These are phyloP conservation scores for Corythornis madagascariensis DNA, from an alignment of 2,113 vertebrate species.

Conservation along the genomic window DNA sequence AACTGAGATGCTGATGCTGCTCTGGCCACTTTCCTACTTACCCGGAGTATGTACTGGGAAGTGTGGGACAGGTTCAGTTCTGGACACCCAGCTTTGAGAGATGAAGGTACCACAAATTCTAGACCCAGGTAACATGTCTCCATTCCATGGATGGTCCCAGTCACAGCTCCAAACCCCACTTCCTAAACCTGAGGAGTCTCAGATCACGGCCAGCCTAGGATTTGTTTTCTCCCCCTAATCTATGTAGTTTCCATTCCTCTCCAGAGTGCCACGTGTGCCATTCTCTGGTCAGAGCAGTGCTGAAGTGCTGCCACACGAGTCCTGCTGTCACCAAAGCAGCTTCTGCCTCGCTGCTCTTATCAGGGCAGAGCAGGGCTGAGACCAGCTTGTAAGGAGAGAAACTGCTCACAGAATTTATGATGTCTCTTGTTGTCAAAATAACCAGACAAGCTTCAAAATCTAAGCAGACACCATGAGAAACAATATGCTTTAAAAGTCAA, in stretches of 20 bases:
- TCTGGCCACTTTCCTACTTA: background rate
- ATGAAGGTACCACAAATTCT: too few species aligned
- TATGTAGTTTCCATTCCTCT: background rate
- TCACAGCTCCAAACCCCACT: background rate
- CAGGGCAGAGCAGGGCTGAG: background rate
- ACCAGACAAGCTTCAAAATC: slow-evolving; percentile 8
- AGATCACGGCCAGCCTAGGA: background rate
- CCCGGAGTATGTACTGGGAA: rapidly evolving
- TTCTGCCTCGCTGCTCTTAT: background rate
- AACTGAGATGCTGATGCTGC: background rate
- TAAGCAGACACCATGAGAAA: background rate
- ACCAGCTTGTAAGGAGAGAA: background rate
- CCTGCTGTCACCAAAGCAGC: background rate
- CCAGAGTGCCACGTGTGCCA: rapidly evolving
- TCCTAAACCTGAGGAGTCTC: background rate
- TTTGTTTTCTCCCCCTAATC: background rate
- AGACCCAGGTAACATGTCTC: background rate
- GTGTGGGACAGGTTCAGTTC: background rate
- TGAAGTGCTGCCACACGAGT: background rate
- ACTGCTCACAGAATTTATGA: slow-evolving; percentile 10
- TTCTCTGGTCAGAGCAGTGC: background rate
- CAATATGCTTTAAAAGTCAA: background rate
- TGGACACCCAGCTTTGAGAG: background rate
- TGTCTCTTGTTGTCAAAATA: background rate
- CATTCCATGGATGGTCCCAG: rapidly evolving